phyloP scores from a whole-genome alignment of 2,113 vertebrate genomes.

The Petrocephalus microphthalmus region DNA sequence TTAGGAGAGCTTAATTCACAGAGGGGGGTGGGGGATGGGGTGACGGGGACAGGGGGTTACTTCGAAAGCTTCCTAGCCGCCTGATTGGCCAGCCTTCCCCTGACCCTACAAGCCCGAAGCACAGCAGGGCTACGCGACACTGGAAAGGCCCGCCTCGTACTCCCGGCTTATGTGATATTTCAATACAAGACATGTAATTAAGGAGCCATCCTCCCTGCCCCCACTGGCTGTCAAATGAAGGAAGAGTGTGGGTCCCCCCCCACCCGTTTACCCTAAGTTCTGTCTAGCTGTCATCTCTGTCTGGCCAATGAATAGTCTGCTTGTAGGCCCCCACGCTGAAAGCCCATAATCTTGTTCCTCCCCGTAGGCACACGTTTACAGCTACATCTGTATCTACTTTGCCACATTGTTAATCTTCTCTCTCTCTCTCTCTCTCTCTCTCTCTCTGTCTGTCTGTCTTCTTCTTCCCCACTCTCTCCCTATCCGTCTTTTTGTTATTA shows the following conservation, averaged over 20 bases:
- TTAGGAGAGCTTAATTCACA: background rate
- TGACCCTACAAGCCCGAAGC: background rate
- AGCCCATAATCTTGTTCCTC: background rate
- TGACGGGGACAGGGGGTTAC: too few relatives aligned
- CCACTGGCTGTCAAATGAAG: background rate
- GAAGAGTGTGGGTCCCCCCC: background rate
- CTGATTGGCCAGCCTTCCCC: background rate
- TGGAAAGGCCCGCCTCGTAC: background rate
- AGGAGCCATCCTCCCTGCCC: background rate
- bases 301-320: background rate
- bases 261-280: background rate
- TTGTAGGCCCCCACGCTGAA: background rate
- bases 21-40: background rate
- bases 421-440: conserved; percentile 1
- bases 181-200: conserved; percentile 5
- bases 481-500: background rate
- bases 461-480: background rate
- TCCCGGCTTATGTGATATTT: background rate
- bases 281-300: conserved; percentile 1
- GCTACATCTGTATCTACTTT: conserved; percentile 6
- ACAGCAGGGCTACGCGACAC: background rate
- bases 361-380: background rate
- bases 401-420: background rate
- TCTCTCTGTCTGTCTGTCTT: background rate
- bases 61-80: background rate